phyloP scores from a whole-genome alignment of 2,888 invertebrate genomes.

The Nebria salina region DNA sequence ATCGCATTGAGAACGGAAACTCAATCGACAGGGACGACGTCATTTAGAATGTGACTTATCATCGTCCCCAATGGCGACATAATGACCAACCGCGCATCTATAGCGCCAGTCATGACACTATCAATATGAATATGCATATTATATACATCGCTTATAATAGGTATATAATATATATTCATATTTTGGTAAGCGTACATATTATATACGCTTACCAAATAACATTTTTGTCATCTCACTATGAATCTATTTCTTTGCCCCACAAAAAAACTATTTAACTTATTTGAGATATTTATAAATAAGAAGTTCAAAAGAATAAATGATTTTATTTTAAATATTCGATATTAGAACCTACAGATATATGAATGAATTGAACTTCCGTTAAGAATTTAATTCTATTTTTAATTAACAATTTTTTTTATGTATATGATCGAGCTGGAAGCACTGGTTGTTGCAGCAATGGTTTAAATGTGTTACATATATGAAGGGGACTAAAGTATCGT shows the following conservation, averaged over 20 bases:
- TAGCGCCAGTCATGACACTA: slow-evolving; percentile 50
- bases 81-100: slow-evolving; percentile 53
- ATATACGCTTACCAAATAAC: background rate
- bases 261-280: background rate
- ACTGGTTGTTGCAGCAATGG: no score
- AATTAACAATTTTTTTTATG: no score
- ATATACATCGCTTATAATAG: background rate
- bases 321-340: no score
- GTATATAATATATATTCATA: background rate
- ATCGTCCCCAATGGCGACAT: slow-evolving; percentile 57
- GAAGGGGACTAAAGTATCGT: background rate
- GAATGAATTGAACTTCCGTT: no score
- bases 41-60: slow-evolving; percentile 49
- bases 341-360: no score
- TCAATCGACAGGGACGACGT: slow-evolving; percentile 1
- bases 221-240: background rate
- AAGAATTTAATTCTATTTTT: no score
- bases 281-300: no score
- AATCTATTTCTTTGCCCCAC: background rate
- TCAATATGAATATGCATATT: background rate
- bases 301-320: no score
- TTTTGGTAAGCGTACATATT: background rate
- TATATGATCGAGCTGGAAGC: no score
- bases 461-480: background rate
- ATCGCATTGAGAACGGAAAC: slow-evolving; percentile 50